Evolutionary conservation across 2,797 vertebrate species (phyloP).

Genomic region (Arnoldichthys spilopterus): DNA sequence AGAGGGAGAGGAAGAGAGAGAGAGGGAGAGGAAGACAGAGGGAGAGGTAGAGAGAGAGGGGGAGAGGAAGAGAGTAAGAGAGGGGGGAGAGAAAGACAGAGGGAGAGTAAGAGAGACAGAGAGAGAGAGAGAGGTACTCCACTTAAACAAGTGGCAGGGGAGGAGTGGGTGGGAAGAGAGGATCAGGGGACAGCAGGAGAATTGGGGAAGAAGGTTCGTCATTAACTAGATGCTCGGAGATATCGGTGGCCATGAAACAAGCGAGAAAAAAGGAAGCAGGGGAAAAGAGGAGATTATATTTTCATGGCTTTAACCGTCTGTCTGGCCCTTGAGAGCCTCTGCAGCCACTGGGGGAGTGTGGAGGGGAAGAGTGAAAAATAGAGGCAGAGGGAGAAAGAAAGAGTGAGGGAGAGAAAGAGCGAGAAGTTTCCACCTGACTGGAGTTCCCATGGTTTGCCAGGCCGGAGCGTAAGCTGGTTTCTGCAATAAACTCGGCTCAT

Average conservation of each 20-base stretch:
- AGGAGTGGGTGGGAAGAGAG: constrained; percentile 43
- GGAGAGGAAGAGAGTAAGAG: constrained; percentile 2
- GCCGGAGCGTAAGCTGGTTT: constrained; percentile 99
- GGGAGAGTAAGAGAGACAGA: too few relatives aligned
- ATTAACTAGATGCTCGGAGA: constrained; percentile 90
- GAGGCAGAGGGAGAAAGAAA: constrained; percentile 60
- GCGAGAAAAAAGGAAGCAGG: constrained; percentile 11
- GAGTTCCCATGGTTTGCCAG: constrained; percentile 99
- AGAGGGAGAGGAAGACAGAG: too few relatives aligned
- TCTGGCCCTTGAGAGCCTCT: constrained; percentile 90
- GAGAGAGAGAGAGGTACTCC: constrained; percentile 22
- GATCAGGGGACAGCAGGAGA: constrained; percentile 73
- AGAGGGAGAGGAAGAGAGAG: constrained; percentile 34
- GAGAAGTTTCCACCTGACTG: constrained; percentile 98
- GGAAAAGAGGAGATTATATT: constrained; percentile 83
- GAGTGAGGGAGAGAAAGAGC: constrained; percentile 70
- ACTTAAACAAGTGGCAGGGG: constrained; percentile 51
- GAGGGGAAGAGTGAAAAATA: constrained; percentile 18
- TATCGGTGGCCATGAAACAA: constrained; percentile 81
- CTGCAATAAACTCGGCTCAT: constrained; percentile 99
- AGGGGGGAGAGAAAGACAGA: too few relatives aligned
- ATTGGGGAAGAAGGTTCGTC: constrained; percentile 84
- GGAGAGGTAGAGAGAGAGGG: constrained; percentile 87
- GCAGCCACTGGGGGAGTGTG: constrained; percentile 65
- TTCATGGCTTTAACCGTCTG: constrained; percentile 85